Evolutionary conservation across 2,888 invertebrate species (phyloP).

Genomic region (Cheilosia vulpina): DNA sequence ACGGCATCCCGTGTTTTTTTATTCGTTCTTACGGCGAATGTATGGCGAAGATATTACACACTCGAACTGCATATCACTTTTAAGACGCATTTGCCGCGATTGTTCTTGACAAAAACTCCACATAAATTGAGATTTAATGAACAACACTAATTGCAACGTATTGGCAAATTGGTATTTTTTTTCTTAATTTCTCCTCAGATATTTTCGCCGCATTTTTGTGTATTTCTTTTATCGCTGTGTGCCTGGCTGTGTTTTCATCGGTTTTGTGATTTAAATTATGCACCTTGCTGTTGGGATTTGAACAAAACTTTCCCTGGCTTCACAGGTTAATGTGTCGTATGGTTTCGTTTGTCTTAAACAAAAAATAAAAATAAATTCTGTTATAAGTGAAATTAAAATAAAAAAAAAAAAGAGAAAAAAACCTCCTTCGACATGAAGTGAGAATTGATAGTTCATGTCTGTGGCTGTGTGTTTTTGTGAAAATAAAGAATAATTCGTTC

Average conservation of each 20-base stretch:
- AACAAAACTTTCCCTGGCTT: conserved; percentile 70
- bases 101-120: conserved; percentile 20
- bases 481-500: conserved; percentile 11
- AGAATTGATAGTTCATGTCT: conserved; percentile 33
- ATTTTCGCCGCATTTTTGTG: conserved; percentile 72
- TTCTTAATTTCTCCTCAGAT: conserved; percentile 68
- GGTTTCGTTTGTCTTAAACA: conserved; percentile 40
- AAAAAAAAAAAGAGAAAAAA: conserved; percentile 42
- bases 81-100: conserved; percentile 2
- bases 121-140: conserved; percentile 40
- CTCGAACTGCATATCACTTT: background rate
- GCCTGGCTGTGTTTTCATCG: conserved; percentile 28
- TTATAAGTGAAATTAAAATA: conserved; percentile 60
- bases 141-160: conserved; percentile 39
- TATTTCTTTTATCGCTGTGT: conserved; percentile 21
- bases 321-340: conserved; percentile 74
- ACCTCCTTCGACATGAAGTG: conserved; percentile 64
- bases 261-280: conserved; percentile 73
- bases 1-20: conserved; percentile 62
- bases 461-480: conserved; percentile 34
- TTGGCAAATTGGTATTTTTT: conserved; percentile 34
- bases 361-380: conserved; percentile 54
- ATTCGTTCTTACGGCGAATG: conserved; percentile 65
- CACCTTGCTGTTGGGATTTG: conserved; percentile 67
- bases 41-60: conserved; percentile 52